Evolutionary conservation across 2,797 vertebrate species (phyloP).

Genomic region (Allobates femoralis): DNA sequence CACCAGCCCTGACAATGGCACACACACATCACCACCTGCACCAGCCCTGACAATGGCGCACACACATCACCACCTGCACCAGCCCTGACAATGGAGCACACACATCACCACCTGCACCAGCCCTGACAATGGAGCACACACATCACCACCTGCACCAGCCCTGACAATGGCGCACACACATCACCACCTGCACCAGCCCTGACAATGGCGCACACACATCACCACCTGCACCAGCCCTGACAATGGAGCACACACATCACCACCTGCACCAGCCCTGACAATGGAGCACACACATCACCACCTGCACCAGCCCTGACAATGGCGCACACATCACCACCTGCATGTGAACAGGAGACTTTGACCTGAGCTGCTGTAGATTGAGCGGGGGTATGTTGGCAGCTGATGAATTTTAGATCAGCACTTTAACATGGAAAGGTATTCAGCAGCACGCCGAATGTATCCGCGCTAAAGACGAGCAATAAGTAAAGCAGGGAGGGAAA

Average conservation of each 20-base stretch:
- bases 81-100: no score
- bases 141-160: neutral
- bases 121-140: no score
- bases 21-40: neutral
- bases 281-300: neutral
- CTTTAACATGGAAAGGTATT: slow-evolving; percentile 19
- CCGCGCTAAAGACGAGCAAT: neutral
- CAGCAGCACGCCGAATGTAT: neutral
- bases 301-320: neutral
- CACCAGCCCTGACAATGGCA: no score
- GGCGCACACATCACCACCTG: neutral
- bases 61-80: neutral
- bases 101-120: neutral
- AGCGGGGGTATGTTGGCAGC: neutral
- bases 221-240: neutral
- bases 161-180: neutral
- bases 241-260: neutral
- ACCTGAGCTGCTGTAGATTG: slow-evolving; percentile 17
- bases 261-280: no score
- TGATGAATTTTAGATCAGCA: slow-evolving; percentile 14
- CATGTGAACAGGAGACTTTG: neutral
- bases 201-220: neutral
- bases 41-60: no score
- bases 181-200: neutral
- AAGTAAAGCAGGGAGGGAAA: neutral